A percentile compares a stretch with the other conserved stretches of the same genome.
Evolutionary conservation across 2,888 invertebrate species (phyloP).

Genomic region (Tachina grossa): DNA sequence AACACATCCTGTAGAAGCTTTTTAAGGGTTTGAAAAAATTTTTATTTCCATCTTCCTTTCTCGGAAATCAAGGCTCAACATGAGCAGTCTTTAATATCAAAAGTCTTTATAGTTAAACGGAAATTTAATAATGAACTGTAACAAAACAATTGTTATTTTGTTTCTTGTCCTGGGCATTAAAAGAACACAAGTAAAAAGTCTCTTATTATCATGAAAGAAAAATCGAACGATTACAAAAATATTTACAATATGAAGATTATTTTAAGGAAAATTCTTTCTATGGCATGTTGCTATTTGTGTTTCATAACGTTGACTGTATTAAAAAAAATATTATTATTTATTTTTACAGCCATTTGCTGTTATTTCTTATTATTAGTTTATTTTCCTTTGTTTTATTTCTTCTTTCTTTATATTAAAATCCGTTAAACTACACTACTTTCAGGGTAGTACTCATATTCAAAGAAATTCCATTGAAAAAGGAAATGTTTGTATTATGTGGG

Average conservation of each 20-base stretch:
- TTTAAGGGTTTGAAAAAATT: no score
- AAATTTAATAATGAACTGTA: background rate
- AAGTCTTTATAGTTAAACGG: background rate
- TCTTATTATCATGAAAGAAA: conserved; percentile 8
- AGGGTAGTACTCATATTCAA: conserved; percentile 9
- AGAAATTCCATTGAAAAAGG: conserved; percentile 47
- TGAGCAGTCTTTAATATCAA: no score
- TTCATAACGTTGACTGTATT: conserved; percentile 4
- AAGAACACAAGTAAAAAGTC: conserved; percentile 18
- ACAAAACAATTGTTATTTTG: conserved; percentile 9
- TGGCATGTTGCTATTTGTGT: conserved; percentile 46
- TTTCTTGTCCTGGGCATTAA: conserved; percentile 7
- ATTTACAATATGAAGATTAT: conserved; percentile 59
- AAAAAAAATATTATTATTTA: conserved; percentile 50
- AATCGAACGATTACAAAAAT: conserved; percentile 48
- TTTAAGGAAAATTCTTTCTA: conserved; percentile 44
- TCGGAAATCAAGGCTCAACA: no score
- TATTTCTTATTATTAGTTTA: conserved; percentile 30
- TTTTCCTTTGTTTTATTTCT: background rate
- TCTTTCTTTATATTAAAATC: conserved; percentile 46
- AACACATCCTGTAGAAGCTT: no score
- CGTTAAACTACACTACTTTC: conserved; percentile 1
- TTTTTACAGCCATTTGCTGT: conserved; percentile 55
- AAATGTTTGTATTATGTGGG: conserved; percentile 41
- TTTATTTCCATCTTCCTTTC: no score